Evolutionary conservation across 1,140 invertebrate species (phyloP).

Genomic region (Stegodyphus dumicola): DNA sequence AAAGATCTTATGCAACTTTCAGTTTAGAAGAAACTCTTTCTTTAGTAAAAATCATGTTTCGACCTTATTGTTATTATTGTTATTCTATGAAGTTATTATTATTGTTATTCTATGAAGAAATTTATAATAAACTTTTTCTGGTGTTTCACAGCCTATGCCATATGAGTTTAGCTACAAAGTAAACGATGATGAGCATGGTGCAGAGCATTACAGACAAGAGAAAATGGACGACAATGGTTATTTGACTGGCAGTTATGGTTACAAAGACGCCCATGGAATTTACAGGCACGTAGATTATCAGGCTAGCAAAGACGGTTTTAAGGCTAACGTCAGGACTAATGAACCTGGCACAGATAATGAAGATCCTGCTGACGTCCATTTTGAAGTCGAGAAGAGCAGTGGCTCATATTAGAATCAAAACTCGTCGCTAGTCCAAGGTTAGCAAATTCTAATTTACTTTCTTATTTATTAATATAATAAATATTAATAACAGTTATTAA

Average conservation of each 20-base stretch:
- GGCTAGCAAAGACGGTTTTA: constrained; percentile 62
- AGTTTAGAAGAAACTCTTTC: too few relatives aligned
- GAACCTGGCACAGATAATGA: constrained; percentile 59
- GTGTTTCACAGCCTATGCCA: constrained; percentile 44
- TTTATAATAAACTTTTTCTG: too few relatives aligned
- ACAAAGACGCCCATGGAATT: constrained; percentile 61
- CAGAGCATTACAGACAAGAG: constrained; percentile 60
- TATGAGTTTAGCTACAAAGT: constrained; percentile 63
- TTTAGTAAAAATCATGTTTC: too few relatives aligned
- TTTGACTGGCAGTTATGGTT: constrained; percentile 62
- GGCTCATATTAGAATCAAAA: background rate
- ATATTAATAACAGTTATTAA: too few relatives aligned
- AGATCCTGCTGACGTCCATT: constrained; percentile 52
- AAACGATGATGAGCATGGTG: constrained; percentile 61
- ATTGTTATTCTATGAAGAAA: too few relatives aligned
- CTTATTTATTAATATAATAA: too few relatives aligned
- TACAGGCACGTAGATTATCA: constrained; percentile 62
- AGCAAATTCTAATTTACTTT: background rate
- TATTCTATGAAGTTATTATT: too few relatives aligned
- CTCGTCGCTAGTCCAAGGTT: background rate
- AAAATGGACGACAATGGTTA: constrained; percentile 61
- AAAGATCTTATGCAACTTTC: too few relatives aligned
- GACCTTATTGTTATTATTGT: too few relatives aligned
- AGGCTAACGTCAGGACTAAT: constrained; percentile 62
- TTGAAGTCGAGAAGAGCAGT: constrained; percentile 36